phyloP scores from a whole-genome alignment of 2,113 vertebrate species.

The Phaethon lepturus region DNA sequence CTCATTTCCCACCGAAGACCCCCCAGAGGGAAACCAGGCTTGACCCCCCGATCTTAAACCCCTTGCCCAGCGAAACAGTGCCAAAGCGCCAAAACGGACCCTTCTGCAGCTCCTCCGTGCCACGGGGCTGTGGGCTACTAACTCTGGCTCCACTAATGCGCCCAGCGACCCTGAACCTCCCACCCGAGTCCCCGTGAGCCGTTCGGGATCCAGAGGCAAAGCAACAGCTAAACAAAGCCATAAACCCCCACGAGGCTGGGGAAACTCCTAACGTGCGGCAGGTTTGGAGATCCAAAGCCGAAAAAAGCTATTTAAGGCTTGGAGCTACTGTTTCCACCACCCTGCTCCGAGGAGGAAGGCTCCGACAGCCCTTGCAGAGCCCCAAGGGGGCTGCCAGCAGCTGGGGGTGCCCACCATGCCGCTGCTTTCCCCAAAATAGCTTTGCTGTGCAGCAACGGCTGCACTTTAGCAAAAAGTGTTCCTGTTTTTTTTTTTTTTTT shows the following conservation, averaged over 20 bases:
- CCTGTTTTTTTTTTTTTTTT: background rate
- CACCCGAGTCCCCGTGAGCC: rapidly evolving
- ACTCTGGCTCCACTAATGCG: background rate
- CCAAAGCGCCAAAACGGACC: background rate
- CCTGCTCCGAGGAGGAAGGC: background rate
- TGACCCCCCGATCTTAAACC: background rate
- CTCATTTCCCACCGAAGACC: background rate
- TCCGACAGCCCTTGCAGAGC: background rate
- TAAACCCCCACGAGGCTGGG: rapidly evolving
- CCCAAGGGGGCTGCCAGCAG: background rate
- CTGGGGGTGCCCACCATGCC: background rate
- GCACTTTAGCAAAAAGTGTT: too few relatives aligned
- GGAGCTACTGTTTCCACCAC: background rate
- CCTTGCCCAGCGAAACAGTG: background rate
- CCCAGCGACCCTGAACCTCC: background rate
- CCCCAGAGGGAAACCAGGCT: background rate
- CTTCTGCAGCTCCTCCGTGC: background rate
- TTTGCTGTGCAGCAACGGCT: background rate
- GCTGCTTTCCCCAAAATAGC: background rate
- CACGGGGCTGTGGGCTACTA: background rate
- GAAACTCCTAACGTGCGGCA: background rate
- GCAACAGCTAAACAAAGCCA: background rate
- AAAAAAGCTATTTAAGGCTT: background rate
- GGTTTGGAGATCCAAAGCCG: background rate
- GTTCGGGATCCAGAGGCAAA: background rate